These are phyloP conservation scores for Sycophila sp. DNA, from an alignment of 1,140 invertebrate genomes.

Conservation along the genomic window DNA sequence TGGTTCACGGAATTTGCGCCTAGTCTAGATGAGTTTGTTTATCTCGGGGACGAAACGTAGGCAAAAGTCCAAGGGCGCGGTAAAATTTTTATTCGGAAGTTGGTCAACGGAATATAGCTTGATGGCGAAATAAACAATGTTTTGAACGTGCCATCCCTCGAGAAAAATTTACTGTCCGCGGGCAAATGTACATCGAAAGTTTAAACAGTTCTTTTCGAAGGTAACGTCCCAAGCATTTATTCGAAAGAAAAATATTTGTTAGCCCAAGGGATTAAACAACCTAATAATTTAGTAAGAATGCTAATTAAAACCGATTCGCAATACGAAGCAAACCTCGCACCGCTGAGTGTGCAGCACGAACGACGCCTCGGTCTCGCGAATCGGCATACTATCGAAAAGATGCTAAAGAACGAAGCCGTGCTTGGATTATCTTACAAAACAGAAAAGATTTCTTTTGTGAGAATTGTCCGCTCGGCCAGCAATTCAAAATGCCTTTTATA, in stretches of 20 bases:
- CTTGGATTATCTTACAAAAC: not conserved
- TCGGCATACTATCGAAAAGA: slow-evolving; percentile 8
- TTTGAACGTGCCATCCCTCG: slow-evolving; percentile 32
- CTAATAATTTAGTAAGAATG: not conserved
- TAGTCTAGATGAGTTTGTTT: slow-evolving; percentile 34
- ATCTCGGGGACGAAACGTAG: slow-evolving; percentile 38
- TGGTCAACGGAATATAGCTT: slow-evolving; percentile 35
- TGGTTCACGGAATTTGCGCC: slow-evolving; percentile 42
- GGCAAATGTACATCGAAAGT: slow-evolving; percentile 36
- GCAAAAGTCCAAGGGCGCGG: slow-evolving; percentile 36
- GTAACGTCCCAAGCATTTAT: slow-evolving; percentile 17
- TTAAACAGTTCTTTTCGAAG: slow-evolving; percentile 34
- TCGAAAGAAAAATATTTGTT: slow-evolving; percentile 34
- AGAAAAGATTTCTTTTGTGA: slow-evolving; percentile 16
- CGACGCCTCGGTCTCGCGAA: slow-evolving; percentile 29
- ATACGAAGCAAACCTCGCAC: not conserved
- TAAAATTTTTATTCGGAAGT: slow-evolving; percentile 35
- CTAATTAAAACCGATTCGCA: not conserved
- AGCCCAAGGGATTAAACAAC: slow-evolving; percentile 30
- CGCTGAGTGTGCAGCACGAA: slow-evolving; percentile 4
- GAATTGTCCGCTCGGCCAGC: not conserved
- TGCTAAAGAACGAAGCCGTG: slow-evolving; percentile 21
- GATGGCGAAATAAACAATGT: slow-evolving; percentile 36
- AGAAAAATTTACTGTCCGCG: slow-evolving; percentile 41
- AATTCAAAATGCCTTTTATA: not conserved